These are phyloP conservation scores for Erannis defoliaria DNA, from an alignment of 2,888 invertebrate genomes.

Conservation along the genomic window DNA sequence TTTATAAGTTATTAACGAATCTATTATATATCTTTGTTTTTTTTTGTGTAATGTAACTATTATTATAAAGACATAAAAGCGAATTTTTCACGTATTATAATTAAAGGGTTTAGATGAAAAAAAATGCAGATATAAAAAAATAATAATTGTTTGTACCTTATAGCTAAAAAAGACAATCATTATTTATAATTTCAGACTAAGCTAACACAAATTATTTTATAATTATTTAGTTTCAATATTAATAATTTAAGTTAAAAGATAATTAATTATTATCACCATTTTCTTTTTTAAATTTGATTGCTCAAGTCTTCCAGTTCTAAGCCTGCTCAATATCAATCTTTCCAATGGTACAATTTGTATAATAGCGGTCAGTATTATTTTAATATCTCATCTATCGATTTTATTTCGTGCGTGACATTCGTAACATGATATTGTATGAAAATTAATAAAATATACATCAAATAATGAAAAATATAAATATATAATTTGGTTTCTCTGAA, in stretches of 20 bases:
- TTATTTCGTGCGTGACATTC: conserved; percentile 8
- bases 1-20: no score
- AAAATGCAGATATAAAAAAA: no score
- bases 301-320: conserved; percentile 76
- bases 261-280: not conserved
- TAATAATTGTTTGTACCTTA: no score
- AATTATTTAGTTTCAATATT: not conserved
- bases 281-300: conserved; percentile 45
- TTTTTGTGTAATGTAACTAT: no score
- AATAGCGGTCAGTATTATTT: not conserved
- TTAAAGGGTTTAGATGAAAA: no score
- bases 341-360: conserved; percentile 28
- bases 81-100: not conserved
- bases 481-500: not conserved
- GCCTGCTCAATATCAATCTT: conserved; percentile 60
- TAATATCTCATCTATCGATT: not conserved
- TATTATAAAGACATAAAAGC: not conserved
- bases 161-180: not conserved
- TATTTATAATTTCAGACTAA: not conserved
- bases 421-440: not conserved
- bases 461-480: not conserved
- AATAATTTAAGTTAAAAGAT: not conserved
- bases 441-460: not conserved
- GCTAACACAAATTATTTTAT: not conserved
- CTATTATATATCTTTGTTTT: no score